A percentile compares a stretch with the other conserved stretches of the same genome.
These are phyloP conservation scores for Oncorhynchus mykiss DNA, from an alignment of 2,113 vertebrate species.

Conservation along the genomic window DNA sequence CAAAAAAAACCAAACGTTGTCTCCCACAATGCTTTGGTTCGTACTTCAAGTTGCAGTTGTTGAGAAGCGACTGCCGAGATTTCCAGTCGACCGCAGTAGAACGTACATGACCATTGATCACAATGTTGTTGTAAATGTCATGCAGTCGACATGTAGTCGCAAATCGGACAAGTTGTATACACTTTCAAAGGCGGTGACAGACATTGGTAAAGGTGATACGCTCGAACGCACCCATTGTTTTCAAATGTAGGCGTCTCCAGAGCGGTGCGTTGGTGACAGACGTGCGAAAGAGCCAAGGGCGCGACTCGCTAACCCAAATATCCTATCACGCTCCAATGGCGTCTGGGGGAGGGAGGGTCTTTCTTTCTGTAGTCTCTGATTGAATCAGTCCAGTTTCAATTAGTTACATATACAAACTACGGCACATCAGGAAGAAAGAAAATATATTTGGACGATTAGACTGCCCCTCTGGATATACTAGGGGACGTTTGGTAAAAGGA, in stretches of 20 bases:
- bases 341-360: slow-evolving; percentile 41
- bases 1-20: too few species aligned
- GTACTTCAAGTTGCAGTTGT: too few species aligned
- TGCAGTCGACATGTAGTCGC: too few species aligned
- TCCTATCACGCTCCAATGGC: slow-evolving; percentile 44
- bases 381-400: slow-evolving; percentile 59
- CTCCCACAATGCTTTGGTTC: too few species aligned
- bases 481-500: not conserved
- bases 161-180: too few species aligned
- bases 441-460: not conserved
- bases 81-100: too few species aligned
- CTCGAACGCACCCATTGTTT: too few species aligned
- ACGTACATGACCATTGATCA: too few species aligned
- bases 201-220: too few species aligned
- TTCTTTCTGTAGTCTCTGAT: slow-evolving; percentile 35
- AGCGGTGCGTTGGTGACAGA: slow-evolving; percentile 21
- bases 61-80: too few species aligned
- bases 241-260: not conserved
- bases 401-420: slow-evolving; percentile 23
- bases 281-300: slow-evolving; percentile 50
- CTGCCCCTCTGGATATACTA: not conserved
- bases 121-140: too few species aligned
- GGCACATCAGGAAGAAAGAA: slow-evolving; percentile 22
- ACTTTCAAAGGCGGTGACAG: too few species aligned
- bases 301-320: not conserved